Conservation (phyloP, 1,140 invertebrate species). For the Telenomus remus region DNA sequence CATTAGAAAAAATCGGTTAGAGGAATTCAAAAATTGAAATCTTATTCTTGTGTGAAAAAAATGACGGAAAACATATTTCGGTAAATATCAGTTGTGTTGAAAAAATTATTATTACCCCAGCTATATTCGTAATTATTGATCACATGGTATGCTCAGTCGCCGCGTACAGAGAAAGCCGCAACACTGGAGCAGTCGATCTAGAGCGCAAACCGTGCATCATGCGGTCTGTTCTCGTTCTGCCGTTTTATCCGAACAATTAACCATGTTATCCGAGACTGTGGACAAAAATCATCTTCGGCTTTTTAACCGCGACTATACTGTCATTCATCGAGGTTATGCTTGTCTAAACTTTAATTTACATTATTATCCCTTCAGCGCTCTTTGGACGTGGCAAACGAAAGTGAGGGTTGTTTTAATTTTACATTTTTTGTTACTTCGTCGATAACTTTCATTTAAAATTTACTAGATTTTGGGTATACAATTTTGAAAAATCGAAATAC, state of each 20-base stretch:
- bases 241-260: slow-evolving; percentile 69
- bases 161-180: slow-evolving; percentile 64
- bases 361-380: not conserved
- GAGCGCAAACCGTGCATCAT: slow-evolving; percentile 64
- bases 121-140: slow-evolving; percentile 28
- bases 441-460: too few relatives aligned
- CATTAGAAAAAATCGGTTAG: too few relatives aligned
- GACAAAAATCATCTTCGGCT: slow-evolving; percentile 39
- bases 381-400: not conserved
- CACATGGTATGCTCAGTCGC: slow-evolving; percentile 61
- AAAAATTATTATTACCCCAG: too few relatives aligned
- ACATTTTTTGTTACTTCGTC: too few relatives aligned
- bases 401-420: too few relatives aligned
- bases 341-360: too few relatives aligned
- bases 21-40: too few relatives aligned
- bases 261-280: slow-evolving; percentile 60
- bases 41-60: too few relatives aligned
- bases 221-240: slow-evolving; percentile 65
- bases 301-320: slow-evolving; percentile 14
- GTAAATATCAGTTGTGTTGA: too few relatives aligned
- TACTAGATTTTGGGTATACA: too few relatives aligned
- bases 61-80: too few relatives aligned
- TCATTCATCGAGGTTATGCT: slow-evolving; percentile 3
- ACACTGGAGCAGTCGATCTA: slow-evolving; percentile 59
- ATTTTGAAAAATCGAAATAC: too few relatives aligned